Base-by-base conservation (phyloP, 2,113 vertebrate genomes). In the Scophthalmus maximus region DNA sequence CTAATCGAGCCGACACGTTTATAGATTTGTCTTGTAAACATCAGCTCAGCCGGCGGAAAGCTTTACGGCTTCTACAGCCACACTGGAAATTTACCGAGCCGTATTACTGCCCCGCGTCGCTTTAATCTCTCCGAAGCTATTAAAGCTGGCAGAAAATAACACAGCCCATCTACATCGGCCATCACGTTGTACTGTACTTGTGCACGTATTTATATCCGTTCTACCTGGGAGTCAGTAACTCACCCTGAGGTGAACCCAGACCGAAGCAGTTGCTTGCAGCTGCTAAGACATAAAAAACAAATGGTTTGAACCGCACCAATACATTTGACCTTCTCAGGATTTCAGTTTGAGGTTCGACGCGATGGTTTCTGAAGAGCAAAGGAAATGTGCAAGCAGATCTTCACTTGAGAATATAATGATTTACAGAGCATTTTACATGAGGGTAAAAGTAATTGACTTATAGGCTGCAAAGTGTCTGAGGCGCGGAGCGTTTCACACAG, bases 401-500 rank as follows among this genome's bases (percentile, higher is more conserved):
- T 78, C 27, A 63, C 6, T 4, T 38, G 36, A 38, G 3, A 38
- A 38, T 1, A 30, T 69, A 60, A 73, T 73, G 79, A 82, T 53
- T n/a, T 76, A 59, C 46, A 34, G 59, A 66, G 23, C 62, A 58
- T 73, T 82, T 38, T 72, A 60, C 65, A 62, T 69, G 51, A 68
- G 46, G 27, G 53, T 70, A 65, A 72, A 82, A 72, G 59, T 77
- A 79, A 82, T 78, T 82, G 78, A 84, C 29, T 78, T 59, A 75
- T 32, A 53, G 42, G 62, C 66, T 57, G 18, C 38, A 10, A 60
- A 65, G n/a, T 83, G 56, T 61, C 66, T 66, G 44, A 66, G 61
- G 69, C 71, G 32, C 53, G 57, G 47, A 62, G 73, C 56, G 49
- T 68, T 78, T 68, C 58, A 66, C 79, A 70, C 44, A 47, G 59